Conservation (phyloP, 1,140 invertebrate genomes). For the Calosoma granatense region DNA sequence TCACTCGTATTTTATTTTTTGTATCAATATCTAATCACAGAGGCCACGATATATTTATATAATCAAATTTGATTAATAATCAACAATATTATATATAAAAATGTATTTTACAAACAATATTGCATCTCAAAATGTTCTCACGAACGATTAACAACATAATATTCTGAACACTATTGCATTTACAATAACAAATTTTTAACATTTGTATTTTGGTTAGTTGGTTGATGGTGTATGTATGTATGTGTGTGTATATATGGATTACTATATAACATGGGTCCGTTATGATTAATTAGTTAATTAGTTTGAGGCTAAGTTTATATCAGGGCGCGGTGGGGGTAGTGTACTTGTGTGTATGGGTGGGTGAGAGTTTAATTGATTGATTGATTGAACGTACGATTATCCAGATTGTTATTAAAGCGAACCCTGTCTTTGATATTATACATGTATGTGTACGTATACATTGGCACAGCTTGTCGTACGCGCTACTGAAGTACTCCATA, state of each 20-base stretch:
- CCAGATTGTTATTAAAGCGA: constrained; percentile 1
- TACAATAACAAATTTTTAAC: constrained; percentile 2
- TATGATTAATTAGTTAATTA: no score
- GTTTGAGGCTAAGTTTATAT: no score
- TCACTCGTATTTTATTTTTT: neutral
- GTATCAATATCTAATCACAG: constrained; percentile 8
- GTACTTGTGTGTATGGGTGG: no score
- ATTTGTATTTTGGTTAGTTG: neutral
- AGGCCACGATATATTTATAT: constrained; percentile 2
- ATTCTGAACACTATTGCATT: constrained; percentile 2
- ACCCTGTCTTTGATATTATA: neutral
- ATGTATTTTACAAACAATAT: constrained; percentile 7
- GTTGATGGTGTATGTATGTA: neutral
- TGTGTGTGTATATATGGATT: no score
- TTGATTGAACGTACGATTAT: neutral
- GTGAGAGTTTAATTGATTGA: no score
- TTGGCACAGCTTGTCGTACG: constrained; percentile 6
- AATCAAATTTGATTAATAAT: neutral
- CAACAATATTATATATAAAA: constrained; percentile 9
- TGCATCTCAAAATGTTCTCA: constrained; percentile 2
- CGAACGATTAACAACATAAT: constrained; percentile 6
- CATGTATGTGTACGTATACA: constrained; percentile 2
- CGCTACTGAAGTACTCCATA: constrained; percentile 2
- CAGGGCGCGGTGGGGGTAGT: no score
- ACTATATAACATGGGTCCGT: no score